Conservation (phyloP, 2,113 vertebrate species). For the Notothenia rossii region DNA sequence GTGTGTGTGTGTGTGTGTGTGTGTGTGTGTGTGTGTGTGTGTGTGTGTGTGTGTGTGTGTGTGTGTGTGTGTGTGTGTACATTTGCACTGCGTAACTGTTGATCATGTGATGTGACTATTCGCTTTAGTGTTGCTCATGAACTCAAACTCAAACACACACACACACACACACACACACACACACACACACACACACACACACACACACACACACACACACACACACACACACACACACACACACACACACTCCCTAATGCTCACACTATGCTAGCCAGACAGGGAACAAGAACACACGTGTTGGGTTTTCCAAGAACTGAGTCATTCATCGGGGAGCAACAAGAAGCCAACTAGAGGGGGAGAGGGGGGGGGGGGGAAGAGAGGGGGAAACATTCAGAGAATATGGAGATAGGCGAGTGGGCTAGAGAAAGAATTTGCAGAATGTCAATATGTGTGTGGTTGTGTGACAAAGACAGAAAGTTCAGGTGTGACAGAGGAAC, state of each 20-base stretch:
- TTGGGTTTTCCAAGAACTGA: slow-evolving; percentile 68
- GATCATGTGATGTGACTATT: slow-evolving; percentile 27
- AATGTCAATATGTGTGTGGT: slow-evolving; percentile 7
- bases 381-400: neutral
- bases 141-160: slow-evolving; percentile 21
- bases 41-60: neutral
- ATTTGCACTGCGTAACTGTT: neutral
- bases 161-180: slow-evolving; percentile 22
- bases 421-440: slow-evolving; percentile 11
- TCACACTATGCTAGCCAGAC: slow-evolving; percentile 1
- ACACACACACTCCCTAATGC: slow-evolving; percentile 23
- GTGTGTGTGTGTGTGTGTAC: neutral
- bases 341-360: slow-evolving; percentile 13
- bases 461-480: neutral
- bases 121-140: neutral
- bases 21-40: neutral
- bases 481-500: slow-evolving; percentile 10
- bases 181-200: slow-evolving; percentile 23
- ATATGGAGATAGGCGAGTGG: neutral
- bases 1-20: neutral
- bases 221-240: slow-evolving; percentile 14
- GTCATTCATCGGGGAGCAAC: slow-evolving; percentile 53
- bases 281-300: slow-evolving; percentile 65
- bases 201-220: slow-evolving; percentile 22
- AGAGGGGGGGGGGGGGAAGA: neutral